These are phyloP conservation scores for Sarcophilus harrisii DNA, from an alignment of 2,797 vertebrate species.

Conservation along the genomic window DNA sequence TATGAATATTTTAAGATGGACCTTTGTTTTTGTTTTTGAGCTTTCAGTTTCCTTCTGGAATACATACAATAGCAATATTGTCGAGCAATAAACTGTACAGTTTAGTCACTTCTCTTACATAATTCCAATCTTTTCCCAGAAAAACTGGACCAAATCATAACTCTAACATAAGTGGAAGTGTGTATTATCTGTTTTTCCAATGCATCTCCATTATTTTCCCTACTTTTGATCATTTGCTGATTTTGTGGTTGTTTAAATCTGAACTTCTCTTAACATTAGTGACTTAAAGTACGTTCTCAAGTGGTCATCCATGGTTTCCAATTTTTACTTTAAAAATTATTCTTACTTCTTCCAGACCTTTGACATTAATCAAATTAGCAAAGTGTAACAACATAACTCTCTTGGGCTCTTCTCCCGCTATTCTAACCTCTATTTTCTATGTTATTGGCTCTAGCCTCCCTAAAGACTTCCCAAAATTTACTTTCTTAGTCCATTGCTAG, in stretches of 20 bases:
- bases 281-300: too few species aligned
- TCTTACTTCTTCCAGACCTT: not conserved
- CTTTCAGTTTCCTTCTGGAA: not conserved
- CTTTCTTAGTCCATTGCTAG: not conserved
- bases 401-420: not conserved
- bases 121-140: not conserved
- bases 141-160: not conserved
- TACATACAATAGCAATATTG: not conserved
- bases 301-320: not conserved
- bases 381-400: too few species aligned
- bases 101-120: not conserved
- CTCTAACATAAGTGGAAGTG: not conserved
- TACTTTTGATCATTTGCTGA: not conserved
- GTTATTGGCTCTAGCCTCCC: not conserved
- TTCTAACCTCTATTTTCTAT: not conserved
- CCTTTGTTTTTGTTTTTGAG: not conserved
- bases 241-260: not conserved
- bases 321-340: not conserved
- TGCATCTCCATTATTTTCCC: not conserved
- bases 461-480: not conserved
- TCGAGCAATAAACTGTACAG: not conserved
- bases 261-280: too few species aligned
- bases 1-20: not conserved
- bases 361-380: not conserved
- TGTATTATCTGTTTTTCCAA: not conserved